Conservation (phyloP, 2,888 invertebrate species). For the Eurois occulta region DNA sequence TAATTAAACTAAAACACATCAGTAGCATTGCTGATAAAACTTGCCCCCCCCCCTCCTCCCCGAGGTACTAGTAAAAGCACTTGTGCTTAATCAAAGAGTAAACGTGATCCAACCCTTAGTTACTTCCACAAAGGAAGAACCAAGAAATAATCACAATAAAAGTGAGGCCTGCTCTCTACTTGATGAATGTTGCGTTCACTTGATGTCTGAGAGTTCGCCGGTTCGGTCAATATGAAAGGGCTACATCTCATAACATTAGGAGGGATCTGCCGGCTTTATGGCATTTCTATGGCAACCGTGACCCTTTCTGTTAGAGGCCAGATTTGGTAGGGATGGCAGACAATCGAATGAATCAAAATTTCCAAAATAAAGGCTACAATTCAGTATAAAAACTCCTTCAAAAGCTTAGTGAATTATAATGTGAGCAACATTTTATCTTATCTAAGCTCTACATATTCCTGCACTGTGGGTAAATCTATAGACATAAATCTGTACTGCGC, state of each 20-base stretch:
- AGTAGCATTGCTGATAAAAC: neutral
- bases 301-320: slow-evolving; percentile 31
- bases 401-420: neutral
- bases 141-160: slow-evolving; percentile 65
- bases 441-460: neutral
- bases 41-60: too few species aligned
- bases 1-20: slow-evolving; percentile 10
- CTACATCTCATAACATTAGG: slow-evolving; percentile 61
- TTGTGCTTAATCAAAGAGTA: slow-evolving; percentile 43
- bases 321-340: slow-evolving; percentile 22
- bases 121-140: slow-evolving; percentile 42
- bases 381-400: neutral
- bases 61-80: slow-evolving; percentile 2
- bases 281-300: slow-evolving; percentile 54
- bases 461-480: neutral
- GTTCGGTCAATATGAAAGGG: slow-evolving; percentile 56
- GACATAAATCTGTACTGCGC: slow-evolving; percentile 26
- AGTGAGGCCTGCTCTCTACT: slow-evolving; percentile 52
- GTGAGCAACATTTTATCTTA: neutral
- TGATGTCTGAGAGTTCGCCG: slow-evolving; percentile 36
- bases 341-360: neutral
- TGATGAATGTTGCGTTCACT: slow-evolving; percentile 58
- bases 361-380: too few species aligned
- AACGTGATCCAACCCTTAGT: slow-evolving; percentile 27
- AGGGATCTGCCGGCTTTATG: slow-evolving; percentile 57